Evolutionary conservation across 2,888 invertebrate species (phyloP).

Genomic region (Diaprepes abbreviatus): DNA sequence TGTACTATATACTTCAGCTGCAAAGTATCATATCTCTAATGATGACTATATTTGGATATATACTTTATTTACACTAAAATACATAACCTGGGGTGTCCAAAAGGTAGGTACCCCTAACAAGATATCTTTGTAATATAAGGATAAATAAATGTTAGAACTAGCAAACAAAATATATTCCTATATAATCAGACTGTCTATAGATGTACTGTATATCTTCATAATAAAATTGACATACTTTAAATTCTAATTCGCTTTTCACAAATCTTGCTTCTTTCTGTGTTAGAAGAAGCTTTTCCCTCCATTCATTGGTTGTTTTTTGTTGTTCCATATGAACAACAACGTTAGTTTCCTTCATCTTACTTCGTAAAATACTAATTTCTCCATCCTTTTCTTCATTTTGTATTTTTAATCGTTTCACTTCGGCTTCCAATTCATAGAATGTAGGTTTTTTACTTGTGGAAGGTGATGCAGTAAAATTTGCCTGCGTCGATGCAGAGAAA

Average conservation of each 20-base stretch:
- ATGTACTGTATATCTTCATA: no score
- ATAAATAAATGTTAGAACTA: no score
- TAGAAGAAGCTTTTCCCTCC: constrained; percentile 68
- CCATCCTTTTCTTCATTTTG: constrained; percentile 73
- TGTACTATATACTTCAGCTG: no score
- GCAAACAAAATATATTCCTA: no score
- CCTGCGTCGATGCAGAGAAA: constrained; percentile 51
- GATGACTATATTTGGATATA: no score
- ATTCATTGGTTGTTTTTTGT: constrained; percentile 68
- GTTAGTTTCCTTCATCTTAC: constrained; percentile 70
- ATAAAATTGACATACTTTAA: constrained; percentile 73
- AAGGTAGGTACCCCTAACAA: no score
- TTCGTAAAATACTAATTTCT: constrained; percentile 72
- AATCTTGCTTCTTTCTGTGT: constrained; percentile 68
- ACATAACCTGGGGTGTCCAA: no score
- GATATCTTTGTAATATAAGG: no score
- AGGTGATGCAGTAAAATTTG: constrained; percentile 34
- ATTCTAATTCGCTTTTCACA: constrained; percentile 71
- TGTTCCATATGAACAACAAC: constrained; percentile 67
- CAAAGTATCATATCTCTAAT: no score
- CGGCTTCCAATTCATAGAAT: constrained; percentile 50
- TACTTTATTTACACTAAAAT: no score
- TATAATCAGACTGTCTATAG: no score
- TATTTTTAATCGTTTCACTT: constrained; percentile 61
- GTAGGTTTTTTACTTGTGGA: constrained; percentile 31